A percentile compares a stretch with the other conserved stretches of the same genome.
phyloP scores from a whole-genome alignment of 2,888 invertebrate genomes.

The Ornithoptera alexandrae region DNA sequence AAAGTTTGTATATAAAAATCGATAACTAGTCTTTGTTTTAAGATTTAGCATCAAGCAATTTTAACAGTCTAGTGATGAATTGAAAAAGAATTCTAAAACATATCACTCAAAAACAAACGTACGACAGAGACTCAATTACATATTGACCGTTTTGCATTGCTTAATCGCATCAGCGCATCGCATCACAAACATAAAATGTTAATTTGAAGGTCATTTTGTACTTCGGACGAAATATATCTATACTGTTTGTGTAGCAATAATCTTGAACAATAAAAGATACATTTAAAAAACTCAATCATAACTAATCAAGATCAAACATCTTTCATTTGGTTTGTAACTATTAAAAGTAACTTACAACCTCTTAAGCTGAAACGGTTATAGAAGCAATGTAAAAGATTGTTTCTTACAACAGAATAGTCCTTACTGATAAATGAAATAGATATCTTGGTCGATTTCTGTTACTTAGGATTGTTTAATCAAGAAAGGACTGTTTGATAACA shows the following conservation, averaged over 20 bases:
- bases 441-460: not conserved
- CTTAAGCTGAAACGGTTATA: not conserved
- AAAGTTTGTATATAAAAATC: too few relatives aligned
- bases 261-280: not conserved
- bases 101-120: not conserved
- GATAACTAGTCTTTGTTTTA: too few relatives aligned
- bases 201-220: slow-evolving; percentile 11
- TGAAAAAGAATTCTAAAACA: too few relatives aligned
- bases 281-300: not conserved
- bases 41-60: too few relatives aligned
- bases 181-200: slow-evolving; percentile 6
- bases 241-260: not conserved
- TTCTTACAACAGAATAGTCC: not conserved
- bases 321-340: not conserved
- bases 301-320: not conserved
- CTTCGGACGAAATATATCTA: not conserved
- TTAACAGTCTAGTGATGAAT: too few relatives aligned
- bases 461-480: not conserved
- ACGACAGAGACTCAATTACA: not conserved
- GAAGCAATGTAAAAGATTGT: not conserved
- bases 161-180: slow-evolving; percentile 16
- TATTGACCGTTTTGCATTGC: slow-evolving; percentile 13
- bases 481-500: not conserved
- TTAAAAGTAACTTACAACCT: not conserved
- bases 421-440: too few relatives aligned